These are phyloP conservation scores for Lucilia sericata DNA, from an alignment of 1,140 invertebrate species.

Conservation along the genomic window DNA sequence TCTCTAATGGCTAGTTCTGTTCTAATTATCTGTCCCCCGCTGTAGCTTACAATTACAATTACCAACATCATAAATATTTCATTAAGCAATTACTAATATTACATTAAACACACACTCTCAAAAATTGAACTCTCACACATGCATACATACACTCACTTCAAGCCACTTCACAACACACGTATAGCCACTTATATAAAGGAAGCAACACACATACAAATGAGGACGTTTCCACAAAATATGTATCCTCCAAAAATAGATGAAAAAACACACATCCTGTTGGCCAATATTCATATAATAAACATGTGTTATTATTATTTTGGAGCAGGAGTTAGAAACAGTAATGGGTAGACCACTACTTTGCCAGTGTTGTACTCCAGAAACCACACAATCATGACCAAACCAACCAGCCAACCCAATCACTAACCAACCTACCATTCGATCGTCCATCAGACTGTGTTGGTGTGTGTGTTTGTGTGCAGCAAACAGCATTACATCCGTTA, in stretches of 20 bases:
- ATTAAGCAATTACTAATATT: constrained; percentile 42
- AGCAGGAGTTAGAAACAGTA: background rate
- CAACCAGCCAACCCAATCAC: background rate
- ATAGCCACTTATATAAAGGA: background rate
- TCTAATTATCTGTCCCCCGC: too few relatives aligned
- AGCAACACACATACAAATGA: background rate
- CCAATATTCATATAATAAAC: constrained; percentile 34
- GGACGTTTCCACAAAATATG: background rate
- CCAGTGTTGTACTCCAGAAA: background rate
- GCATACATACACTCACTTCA: background rate
- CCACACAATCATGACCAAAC: constrained; percentile 23
- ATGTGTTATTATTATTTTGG: background rate
- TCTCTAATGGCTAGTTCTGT: too few relatives aligned
- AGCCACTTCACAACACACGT: background rate
- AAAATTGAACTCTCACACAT: background rate
- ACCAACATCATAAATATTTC: constrained; percentile 37
- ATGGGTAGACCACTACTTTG: background rate
- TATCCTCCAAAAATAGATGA: constrained; percentile 7
- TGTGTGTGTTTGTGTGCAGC: background rate
- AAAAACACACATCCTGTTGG: constrained; percentile 14
- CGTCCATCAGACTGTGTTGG: too few relatives aligned
- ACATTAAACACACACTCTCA: constrained; percentile 22
- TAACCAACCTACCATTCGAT: background rate
- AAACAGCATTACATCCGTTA: constrained; percentile 27
- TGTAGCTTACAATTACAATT: background rate